A percentile compares a stretch with the other conserved stretches of the same genome.
Conservation (phyloP, 2,797 vertebrate genomes). For the Myioborus melanocephalus region DNA sequence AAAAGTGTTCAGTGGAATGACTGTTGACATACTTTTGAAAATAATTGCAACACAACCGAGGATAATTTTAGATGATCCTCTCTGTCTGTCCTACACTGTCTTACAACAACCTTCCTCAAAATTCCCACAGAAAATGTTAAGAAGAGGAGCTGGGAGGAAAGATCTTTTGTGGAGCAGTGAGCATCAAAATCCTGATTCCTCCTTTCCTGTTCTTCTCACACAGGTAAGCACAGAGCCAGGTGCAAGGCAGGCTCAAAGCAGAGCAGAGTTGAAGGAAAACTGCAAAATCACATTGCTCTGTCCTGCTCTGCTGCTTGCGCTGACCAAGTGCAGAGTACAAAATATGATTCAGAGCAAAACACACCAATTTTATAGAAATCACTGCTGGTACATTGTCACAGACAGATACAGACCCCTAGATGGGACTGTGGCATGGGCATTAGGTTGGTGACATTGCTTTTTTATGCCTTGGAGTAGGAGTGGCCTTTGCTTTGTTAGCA, state of each 20-base stretch:
- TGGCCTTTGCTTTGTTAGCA: not conserved
- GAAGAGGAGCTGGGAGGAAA: not conserved
- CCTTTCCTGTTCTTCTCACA: not conserved
- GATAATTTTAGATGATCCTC: not conserved
- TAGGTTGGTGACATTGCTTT: not conserved
- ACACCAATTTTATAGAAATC: not conserved
- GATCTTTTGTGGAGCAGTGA: not conserved
- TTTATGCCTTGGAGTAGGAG: not conserved
- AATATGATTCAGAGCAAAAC: not conserved
- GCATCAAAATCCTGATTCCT: not conserved
- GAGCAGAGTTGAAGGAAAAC: not conserved
- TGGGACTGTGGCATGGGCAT: accelerated
- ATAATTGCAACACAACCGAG: not conserved
- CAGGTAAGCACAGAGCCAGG: not conserved
- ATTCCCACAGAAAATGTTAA: not conserved
- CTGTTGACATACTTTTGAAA: not conserved
- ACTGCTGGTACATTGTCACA: not conserved
- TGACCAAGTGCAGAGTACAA: not conserved
- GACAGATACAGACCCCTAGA: not conserved
- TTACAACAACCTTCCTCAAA: not conserved
- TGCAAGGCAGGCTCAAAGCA: not conserved
- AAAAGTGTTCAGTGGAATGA: not conserved
- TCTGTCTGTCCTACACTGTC: not conserved
- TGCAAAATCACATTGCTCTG: not conserved
- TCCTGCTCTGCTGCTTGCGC: not conserved